Percentiles rank a stretch among this genome's conserved stretches.
phyloP scores from a whole-genome alignment of 2,888 invertebrate genomes.

The Arge pagana region DNA sequence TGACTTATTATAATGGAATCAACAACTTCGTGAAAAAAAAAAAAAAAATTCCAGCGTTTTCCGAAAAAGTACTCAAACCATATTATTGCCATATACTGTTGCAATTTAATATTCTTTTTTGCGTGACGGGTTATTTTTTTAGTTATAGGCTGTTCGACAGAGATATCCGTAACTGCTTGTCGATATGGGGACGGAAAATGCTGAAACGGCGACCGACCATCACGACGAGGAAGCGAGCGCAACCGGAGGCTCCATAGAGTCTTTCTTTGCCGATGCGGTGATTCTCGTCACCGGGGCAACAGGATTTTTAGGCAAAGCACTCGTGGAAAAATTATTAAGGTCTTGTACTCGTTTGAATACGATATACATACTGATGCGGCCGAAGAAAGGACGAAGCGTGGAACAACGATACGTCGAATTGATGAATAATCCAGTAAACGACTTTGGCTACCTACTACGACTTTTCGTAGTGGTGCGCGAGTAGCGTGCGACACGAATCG shows the following conservation, averaged over 20 bases:
- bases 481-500: no score
- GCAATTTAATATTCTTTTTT: no score
- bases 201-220: conserved; percentile 40
- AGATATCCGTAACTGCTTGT: conserved; percentile 31
- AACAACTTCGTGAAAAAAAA: no score
- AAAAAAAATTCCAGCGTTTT: no score
- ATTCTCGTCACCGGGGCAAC: conserved; percentile 70
- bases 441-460: no score
- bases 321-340: conserved; percentile 89
- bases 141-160: no score
- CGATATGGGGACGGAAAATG: conserved; percentile 48
- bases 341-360: conserved; percentile 78
- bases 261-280: conserved; percentile 62
- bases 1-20: no score
- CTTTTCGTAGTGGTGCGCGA: no score
- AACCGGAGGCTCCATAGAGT: conserved; percentile 47
- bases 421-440: conserved; percentile 71
- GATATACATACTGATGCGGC: conserved; percentile 82
- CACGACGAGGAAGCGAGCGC: conserved; percentile 36
- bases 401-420: conserved; percentile 75
- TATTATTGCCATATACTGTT: no score
- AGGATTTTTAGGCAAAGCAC: conserved; percentile 93
- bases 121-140: no score
- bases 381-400: conserved; percentile 72
- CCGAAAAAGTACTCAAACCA: no score